Evolutionary conservation across 2,797 vertebrate species (phyloP).

Genomic region (Girardinus metallicus): DNA sequence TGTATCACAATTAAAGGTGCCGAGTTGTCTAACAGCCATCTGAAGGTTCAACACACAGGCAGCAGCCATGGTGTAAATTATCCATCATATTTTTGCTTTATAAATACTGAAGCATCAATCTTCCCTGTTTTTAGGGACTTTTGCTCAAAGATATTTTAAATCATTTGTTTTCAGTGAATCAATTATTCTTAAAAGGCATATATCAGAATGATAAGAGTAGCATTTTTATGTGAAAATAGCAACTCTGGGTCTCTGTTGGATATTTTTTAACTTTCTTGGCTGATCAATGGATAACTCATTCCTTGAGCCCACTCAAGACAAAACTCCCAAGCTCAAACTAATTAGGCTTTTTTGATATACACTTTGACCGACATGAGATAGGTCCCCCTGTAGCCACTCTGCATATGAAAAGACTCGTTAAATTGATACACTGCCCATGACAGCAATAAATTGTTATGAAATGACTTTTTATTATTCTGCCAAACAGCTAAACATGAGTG

Average conservation of each 20-base stretch:
- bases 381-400: constrained; percentile 18
- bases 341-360: constrained; percentile 39
- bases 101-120: not conserved
- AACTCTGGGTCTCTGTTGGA: constrained; percentile 5
- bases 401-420: constrained; percentile 41
- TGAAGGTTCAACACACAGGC: not conserved
- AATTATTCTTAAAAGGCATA: not conserved
- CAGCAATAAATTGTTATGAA: constrained; percentile 44
- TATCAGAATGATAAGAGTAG: not conserved
- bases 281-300: constrained; percentile 39
- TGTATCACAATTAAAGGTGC: too few relatives aligned
- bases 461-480: constrained; percentile 52
- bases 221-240: not conserved
- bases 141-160: not conserved
- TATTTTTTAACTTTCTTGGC: constrained; percentile 23
- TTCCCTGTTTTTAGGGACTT: not conserved
- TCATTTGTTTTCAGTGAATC: not conserved
- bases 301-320: constrained; percentile 12
- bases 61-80: not conserved
- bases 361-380: constrained; percentile 23
- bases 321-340: constrained; percentile 34
- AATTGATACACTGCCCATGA: constrained; percentile 47
- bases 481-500: constrained; percentile 11
- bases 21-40: not conserved
- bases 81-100: not conserved